A percentile compares a stretch with the other conserved stretches of the same genome.
phyloP scores from a whole-genome alignment of 2,888 invertebrate species.

The Caenorhabditis wallacei region DNA sequence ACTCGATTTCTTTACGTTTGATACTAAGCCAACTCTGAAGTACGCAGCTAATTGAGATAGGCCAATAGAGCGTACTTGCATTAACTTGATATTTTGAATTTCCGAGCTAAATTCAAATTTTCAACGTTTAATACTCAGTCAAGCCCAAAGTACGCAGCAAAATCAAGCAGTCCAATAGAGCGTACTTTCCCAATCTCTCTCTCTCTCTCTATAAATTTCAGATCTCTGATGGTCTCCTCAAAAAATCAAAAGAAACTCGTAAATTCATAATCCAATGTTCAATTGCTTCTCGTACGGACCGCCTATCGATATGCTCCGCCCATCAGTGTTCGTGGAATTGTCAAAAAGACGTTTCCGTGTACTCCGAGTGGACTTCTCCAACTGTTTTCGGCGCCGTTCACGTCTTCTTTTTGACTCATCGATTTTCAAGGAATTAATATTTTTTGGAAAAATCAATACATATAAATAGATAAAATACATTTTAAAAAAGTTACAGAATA shows the following conservation, averaged over 20 bases:
- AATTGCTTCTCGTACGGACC: conserved; percentile 14
- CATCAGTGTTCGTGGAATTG: conserved; percentile 43
- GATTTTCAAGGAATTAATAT: conserved; percentile 27
- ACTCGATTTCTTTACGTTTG: no score
- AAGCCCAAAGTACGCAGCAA: no score
- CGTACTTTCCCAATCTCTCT: no score
- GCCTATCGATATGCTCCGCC: conserved; percentile 36
- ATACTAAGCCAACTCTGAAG: no score
- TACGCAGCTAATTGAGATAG: no score
- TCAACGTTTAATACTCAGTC: no score
- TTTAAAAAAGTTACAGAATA: background rate
- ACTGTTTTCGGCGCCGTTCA: conserved; percentile 38
- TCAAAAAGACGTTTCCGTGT: conserved; percentile 18
- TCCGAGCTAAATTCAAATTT: no score
- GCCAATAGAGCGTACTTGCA: no score
- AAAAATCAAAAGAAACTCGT: conserved; percentile 1
- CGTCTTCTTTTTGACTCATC: conserved; percentile 46
- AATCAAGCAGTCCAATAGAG: no score
- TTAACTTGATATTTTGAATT: no score
- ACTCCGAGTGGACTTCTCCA: conserved; percentile 42
- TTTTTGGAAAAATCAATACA: background rate
- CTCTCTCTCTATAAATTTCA: no score
- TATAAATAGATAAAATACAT: background rate
- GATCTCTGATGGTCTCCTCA: background rate
- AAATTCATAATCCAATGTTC: conserved; percentile 52